A percentile compares a stretch with the other conserved stretches of the same genome.
These are phyloP conservation scores for Epinotia demarniana DNA, from an alignment of 2,888 invertebrate genomes.

Conservation along the genomic window DNA sequence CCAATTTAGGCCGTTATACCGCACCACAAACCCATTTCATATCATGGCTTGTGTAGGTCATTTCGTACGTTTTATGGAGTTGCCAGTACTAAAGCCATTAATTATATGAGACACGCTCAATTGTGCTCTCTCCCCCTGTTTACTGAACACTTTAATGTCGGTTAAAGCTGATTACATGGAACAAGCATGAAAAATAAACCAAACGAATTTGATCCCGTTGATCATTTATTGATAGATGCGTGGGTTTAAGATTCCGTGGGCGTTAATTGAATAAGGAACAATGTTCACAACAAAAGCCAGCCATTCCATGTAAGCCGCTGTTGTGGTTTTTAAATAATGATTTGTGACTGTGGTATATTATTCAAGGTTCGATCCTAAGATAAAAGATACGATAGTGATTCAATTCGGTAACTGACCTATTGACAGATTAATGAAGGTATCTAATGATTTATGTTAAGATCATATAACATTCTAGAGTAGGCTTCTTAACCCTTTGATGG, in stretches of 20 bases:
- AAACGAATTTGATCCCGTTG: slow-evolving; percentile 37
- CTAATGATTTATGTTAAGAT: too few species aligned
- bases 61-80: slow-evolving; percentile 40
- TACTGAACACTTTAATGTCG: slow-evolving; percentile 27
- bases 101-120: slow-evolving; percentile 34
- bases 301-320: slow-evolving; percentile 36
- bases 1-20: slow-evolving; percentile 57
- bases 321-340: slow-evolving; percentile 37
- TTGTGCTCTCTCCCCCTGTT: slow-evolving; percentile 24
- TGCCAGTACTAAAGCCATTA: slow-evolving; percentile 30
- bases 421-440: neutral
- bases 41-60: slow-evolving; percentile 35
- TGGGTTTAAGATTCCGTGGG: slow-evolving; percentile 61
- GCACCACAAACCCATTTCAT: slow-evolving; percentile 49
- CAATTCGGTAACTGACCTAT: slow-evolving; percentile 25
- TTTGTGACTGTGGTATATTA: slow-evolving; percentile 20
- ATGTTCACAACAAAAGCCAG: slow-evolving; percentile 54
- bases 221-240: slow-evolving; percentile 49
- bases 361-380: slow-evolving; percentile 6
- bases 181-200: slow-evolving; percentile 16
- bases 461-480: neutral
- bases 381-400: slow-evolving; percentile 7
- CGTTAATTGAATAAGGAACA: slow-evolving; percentile 60
- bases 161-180: slow-evolving; percentile 14
- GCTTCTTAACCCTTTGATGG: neutral